Evolutionary conservation across 2,113 vertebrate species (phyloP), one percentile per base, ranked within the genome.

Genomic region (Cichladusa arquata): DNA sequence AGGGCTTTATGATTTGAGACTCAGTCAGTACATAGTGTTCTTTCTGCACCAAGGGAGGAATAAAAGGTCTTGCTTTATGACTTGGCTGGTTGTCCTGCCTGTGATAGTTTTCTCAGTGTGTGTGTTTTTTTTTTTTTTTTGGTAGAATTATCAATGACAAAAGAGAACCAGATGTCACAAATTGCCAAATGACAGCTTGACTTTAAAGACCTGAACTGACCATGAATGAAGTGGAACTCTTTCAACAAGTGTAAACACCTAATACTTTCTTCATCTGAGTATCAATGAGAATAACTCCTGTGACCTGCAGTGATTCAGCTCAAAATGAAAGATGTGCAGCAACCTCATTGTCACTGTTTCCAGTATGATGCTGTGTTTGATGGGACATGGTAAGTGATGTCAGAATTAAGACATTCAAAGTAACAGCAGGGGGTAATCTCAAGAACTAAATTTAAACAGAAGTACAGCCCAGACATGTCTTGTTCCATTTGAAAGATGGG

Each of bases 11-110:
- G 81, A 91, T 81, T 82, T 90, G 93, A 44, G 81, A 64, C 60
- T 92, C 57, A 25, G n/a, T 91, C 51, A 2, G 24, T 86, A 95
- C 94, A 79, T 29, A 81, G 85, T 48, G 90, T 94, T 95, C 82
- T 81, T 82, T 92, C 76, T 79, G 74, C 76, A 72, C 48, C 22
- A 8, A 95, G 77, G 77, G 90, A 96, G 72, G 80, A 90, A 88
- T 87, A 95, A 90, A 81, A 93, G 50, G 53, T 38, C 51, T 73
- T 90, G 44, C 45, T 95, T 93, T 78, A 92, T 45, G 94, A n/a
- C 64, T 90, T 80, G 80, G 40, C 71, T 86, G 51, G 8, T 72
- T 84, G 64, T 92, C 29, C 76, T 88, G 58, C 57, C 57, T 88
- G 36, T 64, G 76, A 81, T 42, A 40, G 69, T 85, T 91, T 88